Conservation (phyloP, 1,140 invertebrate species). For the Eriosoma lanigerum region DNA sequence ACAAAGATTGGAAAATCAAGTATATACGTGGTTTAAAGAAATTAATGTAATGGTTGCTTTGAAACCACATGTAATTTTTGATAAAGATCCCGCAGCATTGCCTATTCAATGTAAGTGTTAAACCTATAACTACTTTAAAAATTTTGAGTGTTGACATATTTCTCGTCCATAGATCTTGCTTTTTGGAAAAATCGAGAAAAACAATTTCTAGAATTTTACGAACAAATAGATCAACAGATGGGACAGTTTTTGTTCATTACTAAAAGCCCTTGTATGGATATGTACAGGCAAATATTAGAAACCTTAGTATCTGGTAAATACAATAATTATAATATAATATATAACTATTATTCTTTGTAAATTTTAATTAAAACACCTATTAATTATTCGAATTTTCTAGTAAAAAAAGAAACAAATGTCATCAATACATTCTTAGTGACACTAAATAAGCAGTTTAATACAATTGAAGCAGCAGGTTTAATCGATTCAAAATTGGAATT, state of each 20-base stretch:
- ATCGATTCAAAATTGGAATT: constrained; percentile 65
- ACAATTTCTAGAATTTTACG: constrained; percentile 66
- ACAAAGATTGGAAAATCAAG: constrained; percentile 19
- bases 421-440: constrained; percentile 16
- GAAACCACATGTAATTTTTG: background rate
- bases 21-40: constrained; percentile 10
- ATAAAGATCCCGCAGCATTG: constrained; percentile 1
- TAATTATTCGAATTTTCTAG: constrained; percentile 12
- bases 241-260: constrained; percentile 61
- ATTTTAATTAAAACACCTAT: background rate
- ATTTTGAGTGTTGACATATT: background rate
- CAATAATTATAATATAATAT: background rate
- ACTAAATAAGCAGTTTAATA: background rate
- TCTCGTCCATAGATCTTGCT: constrained; percentile 56
- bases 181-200: constrained; percentile 68
- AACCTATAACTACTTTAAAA: background rate
- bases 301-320: constrained; percentile 16
- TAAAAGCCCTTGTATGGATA: background rate
- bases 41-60: background rate
- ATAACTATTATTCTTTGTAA: background rate
- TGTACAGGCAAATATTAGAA: constrained; percentile 26
- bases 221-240: constrained; percentile 69
- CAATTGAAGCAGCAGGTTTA: constrained; percentile 62
- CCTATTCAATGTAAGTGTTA: background rate
- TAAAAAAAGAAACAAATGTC: background rate